Conservation (phyloP, 2,888 invertebrate species). For the Zygaena filipendulae region DNA sequence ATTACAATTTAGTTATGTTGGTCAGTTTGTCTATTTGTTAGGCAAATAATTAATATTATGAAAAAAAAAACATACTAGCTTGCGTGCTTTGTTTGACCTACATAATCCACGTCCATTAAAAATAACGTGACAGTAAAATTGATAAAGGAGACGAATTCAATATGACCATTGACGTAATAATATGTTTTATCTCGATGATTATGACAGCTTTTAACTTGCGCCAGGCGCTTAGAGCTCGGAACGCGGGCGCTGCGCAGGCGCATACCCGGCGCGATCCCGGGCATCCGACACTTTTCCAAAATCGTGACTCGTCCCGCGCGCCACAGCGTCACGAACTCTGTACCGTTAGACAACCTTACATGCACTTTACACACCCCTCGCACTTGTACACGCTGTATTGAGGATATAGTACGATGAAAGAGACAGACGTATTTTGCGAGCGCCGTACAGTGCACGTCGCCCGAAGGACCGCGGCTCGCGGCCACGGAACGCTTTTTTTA, state of each 20-base stretch:
- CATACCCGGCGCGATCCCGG: constrained; percentile 31
- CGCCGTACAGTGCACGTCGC: constrained; percentile 13
- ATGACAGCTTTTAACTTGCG: constrained; percentile 23
- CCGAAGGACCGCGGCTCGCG: constrained; percentile 26
- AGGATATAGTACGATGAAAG: constrained; percentile 19
- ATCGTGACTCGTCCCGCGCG: constrained; percentile 58
- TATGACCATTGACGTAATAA: too few species aligned
- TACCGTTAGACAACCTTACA: constrained; percentile 43
- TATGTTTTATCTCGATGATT: too few species aligned
- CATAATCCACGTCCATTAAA: too few species aligned
- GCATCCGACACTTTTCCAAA: constrained; percentile 62
- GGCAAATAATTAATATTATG: too few species aligned
- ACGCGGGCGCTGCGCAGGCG: constrained; percentile 24
- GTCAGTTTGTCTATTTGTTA: too few species aligned
- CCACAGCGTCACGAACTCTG: constrained; percentile 51
- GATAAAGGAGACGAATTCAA: too few species aligned
- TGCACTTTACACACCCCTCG: constrained; percentile 28
- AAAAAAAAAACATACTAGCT: too few species aligned
- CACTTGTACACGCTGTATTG: constrained; percentile 24
- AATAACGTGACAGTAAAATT: too few species aligned
- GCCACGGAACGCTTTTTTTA: constrained; percentile 15
- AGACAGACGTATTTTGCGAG: constrained; percentile 27
- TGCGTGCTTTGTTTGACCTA: too few species aligned
- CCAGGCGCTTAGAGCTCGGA: constrained; percentile 30
- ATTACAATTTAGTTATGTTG: too few species aligned